Conservation (phyloP, 92 coral and sea anemone species). For the Desmophyllum pertusum region DNA sequence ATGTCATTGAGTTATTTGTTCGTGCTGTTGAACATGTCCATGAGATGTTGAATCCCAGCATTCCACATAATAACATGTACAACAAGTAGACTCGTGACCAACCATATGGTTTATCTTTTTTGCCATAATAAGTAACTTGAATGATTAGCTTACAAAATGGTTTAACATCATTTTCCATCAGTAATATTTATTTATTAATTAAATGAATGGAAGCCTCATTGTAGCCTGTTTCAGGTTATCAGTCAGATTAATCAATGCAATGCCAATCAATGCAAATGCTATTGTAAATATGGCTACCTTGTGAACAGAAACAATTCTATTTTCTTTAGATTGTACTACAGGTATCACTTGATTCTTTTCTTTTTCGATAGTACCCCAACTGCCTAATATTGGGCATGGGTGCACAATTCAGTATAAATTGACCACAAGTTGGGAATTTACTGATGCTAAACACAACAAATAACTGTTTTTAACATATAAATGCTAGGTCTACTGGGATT, state of each 20-base stretch:
- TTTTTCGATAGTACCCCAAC: background rate
- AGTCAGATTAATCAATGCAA: background rate
- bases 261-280: background rate
- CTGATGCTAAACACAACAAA: too few species aligned
- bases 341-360: background rate
- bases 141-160: too few species aligned
- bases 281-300: too few species aligned
- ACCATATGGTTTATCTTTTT: background rate
- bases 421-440: background rate
- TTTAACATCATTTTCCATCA: too few species aligned
- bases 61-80: constrained; percentile 4
- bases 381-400: background rate
- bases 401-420: too few species aligned
- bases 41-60: constrained; percentile 11
- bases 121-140: too few species aligned
- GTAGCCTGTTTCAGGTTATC: background rate
- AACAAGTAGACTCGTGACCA: background rate
- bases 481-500: too few species aligned
- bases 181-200: background rate
- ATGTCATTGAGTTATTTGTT: constrained; percentile 17
- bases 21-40: constrained; percentile 35
- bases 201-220: background rate
- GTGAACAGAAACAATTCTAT: too few species aligned
- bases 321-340: too few species aligned
- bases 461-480: too few species aligned